Evolutionary conservation across 2,888 invertebrate species (phyloP).

Genomic region (Hydroisotoma schaefferi): DNA sequence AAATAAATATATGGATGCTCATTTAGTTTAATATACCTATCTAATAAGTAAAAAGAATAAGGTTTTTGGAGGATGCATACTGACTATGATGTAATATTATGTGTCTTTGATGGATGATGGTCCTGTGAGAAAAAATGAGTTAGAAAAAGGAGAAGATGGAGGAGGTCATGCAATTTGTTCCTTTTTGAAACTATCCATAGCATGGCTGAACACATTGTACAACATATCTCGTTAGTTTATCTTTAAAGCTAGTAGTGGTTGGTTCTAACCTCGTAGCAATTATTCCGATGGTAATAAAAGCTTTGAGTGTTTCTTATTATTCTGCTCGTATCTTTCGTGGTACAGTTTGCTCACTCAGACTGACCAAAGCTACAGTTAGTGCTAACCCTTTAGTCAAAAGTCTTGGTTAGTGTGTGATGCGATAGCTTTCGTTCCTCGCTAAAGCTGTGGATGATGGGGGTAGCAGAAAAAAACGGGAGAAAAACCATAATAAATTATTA

Average conservation of each 20-base stretch:
- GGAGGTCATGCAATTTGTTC: constrained; percentile 37
- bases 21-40: too few relatives aligned
- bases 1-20: too few relatives aligned
- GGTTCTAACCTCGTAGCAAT: background rate
- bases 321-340: too few relatives aligned
- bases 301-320: background rate
- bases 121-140: constrained; percentile 13
- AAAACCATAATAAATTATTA: constrained; percentile 37
- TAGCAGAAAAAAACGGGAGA: background rate
- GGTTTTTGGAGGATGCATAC: background rate
- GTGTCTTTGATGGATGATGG: constrained; percentile 25
- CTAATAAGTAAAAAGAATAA: background rate
- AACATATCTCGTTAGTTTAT: background rate
- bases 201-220: background rate
- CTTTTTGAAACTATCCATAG: background rate
- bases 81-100: constrained; percentile 15
- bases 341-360: background rate
- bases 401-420: too few relatives aligned
- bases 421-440: too few relatives aligned
- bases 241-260: too few relatives aligned
- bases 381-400: too few relatives aligned
- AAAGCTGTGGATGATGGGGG: too few relatives aligned
- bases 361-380: background rate
- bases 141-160: constrained; percentile 18
- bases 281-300: background rate